phyloP scores from a whole-genome alignment of 2,113 vertebrate genomes.

The Thinocorus orbignyianus region DNA sequence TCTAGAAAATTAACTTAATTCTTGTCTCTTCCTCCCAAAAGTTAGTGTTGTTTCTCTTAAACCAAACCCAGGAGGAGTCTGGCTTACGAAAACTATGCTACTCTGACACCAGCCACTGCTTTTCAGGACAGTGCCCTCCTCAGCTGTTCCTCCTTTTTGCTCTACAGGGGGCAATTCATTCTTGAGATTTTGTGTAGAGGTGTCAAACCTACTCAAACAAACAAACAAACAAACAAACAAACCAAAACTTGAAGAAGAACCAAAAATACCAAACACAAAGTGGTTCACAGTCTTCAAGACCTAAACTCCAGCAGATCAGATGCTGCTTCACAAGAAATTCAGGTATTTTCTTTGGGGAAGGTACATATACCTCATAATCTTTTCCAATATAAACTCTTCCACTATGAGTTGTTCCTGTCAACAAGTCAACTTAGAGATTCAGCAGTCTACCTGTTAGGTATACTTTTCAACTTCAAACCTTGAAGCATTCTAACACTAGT shows the following conservation, averaged over 20 bases:
- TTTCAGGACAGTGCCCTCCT: background rate
- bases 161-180: background rate
- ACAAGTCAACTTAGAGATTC: background rate
- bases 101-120: background rate
- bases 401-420: background rate
- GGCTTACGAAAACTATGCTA: background rate
- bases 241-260: background rate
- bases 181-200: background rate
- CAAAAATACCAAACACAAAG: background rate
- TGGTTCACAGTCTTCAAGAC: background rate
- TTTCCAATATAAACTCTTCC: background rate
- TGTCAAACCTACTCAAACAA: background rate
- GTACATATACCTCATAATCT: background rate
- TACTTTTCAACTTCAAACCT: background rate
- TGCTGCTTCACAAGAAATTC: background rate
- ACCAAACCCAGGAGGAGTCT: background rate
- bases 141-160: background rate
- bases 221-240: too few relatives aligned
- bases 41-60: background rate
- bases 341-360: background rate
- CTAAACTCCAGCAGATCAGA: background rate
- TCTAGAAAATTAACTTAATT: background rate
- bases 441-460: background rate
- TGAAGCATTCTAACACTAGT: constrained; percentile 23
- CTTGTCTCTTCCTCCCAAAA: background rate